Evolutionary conservation across 2,113 vertebrate genomes (phyloP), one percentile per base, ranked within the genome.

Genomic region (Chloropsis hardwickii): DNA sequence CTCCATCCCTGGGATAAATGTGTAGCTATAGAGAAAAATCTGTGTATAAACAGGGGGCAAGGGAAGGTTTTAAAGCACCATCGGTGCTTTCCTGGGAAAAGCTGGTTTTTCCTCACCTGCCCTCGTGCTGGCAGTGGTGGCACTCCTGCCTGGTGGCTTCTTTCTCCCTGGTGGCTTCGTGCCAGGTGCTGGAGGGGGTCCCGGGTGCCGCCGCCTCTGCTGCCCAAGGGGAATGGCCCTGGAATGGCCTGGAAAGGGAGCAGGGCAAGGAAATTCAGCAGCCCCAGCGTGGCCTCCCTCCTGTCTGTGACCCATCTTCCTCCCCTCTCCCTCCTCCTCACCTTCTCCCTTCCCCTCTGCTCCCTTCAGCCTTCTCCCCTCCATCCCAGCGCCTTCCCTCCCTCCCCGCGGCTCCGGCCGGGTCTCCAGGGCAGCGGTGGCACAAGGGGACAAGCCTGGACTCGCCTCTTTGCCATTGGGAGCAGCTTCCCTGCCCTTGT

Each of bases 221-320:
- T 25, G 51, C 42, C 74, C 9, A 0, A 0, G 1, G 44, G n/a
- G 10, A 31, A 7, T 0, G 44, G 60, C 11, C 24, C 12, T 42
- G 29, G 45, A 39, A 4, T 13, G 81, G 67, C 48, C 94, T 94
- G 76, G 15, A 10, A 10, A n/a, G 40, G 56, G 48, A 83, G 47
- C 35, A 31, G 31, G 27, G 13, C 3, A 20, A 24, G 42, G 47
- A 17, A 44, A 28, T n/a, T 58, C 66, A 61, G 64, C 21, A 66
- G 31, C 44, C 14, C 33, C 21, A 22, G 20, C 20, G 3, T 7
- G 44, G 37, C 35, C 12, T 61, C 39, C 15, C 11, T 27, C 6
- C 45, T 50, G 31, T 9, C 17, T 2, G 2, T 16, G 33, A 39
- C 9, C 7, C 12, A 10, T 12, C 22, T 11, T 72, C 58, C 19